Evolutionary conservation across 1,140 invertebrate genomes (phyloP), one percentile per base, ranked within the genome.

Genomic region (Kradibia gibbosae): DNA sequence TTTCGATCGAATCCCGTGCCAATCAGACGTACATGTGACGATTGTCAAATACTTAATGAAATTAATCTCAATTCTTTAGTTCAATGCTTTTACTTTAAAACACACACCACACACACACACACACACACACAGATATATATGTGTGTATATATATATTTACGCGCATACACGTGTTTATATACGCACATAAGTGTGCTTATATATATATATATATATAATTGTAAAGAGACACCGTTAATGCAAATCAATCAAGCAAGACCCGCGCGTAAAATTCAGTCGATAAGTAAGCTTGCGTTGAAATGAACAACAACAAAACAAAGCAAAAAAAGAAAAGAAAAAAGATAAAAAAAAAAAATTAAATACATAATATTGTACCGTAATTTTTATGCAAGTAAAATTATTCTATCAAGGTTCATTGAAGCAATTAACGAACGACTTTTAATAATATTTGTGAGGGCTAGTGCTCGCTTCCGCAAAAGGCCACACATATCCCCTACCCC

Each of bases 1-100:
- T 77, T 73, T 78, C 60, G 50, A 82, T 78, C 36, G 25, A 78
- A 82, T 82, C 73, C 65, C 45, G 81, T 82, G 80, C 73, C 80
- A 77, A 82, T 82, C 22, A 13, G 76, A 60, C 28, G 13, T 36
- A 71, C 20, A 20, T 75, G 67, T 81, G 74, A 77, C 77, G 65
- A 81, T 75, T 60, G 45, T 81, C 67, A 72, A 79, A 79, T 72
- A 60, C 48, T 72, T 79, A 79, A 79, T 70, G 34, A 72, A 79
- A 13, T 55, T 28, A 71, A 71, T 71, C 65, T 71, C 31, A n/a
- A 79, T 72, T 72, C 22, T 57, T n/a, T 22, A n/a, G n/a, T n/a
- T n/a, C n/a, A n/a, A n/a, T n/a, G n/a, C n/a, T n/a, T n/a, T n/a
- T n/a, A n/a, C n/a, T n/a, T n/a, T n/a, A n/a, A n/a, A n/a, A n/a